A percentile compares a stretch with the other conserved stretches of the same genome.
Conservation (phyloP, 1,140 invertebrate genomes). For the Meloidogyne exigua region DNA sequence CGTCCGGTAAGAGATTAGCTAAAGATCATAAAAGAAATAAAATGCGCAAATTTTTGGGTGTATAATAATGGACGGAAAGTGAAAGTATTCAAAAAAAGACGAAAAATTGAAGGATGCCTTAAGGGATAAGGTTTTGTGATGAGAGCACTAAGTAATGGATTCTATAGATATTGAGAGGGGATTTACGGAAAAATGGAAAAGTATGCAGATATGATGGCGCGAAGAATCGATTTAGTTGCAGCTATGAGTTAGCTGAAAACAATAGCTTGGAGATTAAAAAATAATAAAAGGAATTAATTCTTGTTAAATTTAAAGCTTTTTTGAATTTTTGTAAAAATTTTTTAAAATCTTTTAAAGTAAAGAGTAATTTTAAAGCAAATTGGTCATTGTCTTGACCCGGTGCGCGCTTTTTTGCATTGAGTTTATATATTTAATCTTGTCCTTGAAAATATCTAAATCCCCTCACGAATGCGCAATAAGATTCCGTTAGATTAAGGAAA, state of each 20-base stretch:
- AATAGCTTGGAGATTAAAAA: not conserved
- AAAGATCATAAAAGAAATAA: not conserved
- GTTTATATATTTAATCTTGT: not conserved
- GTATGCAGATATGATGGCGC: conserved; percentile 6
- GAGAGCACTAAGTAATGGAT: not conserved
- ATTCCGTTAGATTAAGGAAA: not conserved
- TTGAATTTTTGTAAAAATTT: too few species aligned
- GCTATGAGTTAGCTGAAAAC: not conserved
- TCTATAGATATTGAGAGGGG: not conserved
- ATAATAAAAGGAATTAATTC: not conserved
- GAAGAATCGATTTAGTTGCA: not conserved
- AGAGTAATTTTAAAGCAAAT: not conserved
- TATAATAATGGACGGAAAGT: not conserved
- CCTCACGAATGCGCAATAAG: not conserved
- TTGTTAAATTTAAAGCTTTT: not conserved
- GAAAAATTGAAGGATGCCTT: not conserved
- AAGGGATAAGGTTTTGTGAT: not conserved
- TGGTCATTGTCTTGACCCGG: not conserved
- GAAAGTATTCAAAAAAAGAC: not conserved
- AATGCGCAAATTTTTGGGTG: not conserved
- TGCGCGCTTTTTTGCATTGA: not conserved
- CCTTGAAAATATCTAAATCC: not conserved
- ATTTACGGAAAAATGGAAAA: conserved; percentile 7
- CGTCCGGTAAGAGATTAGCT: conserved; percentile 3
- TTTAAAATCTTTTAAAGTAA: too few species aligned